Percentiles rank a stretch among this genome's conserved stretches.
Evolutionary conservation across 2,797 vertebrate species (phyloP).

Genomic region (Liasis olivaceus): DNA sequence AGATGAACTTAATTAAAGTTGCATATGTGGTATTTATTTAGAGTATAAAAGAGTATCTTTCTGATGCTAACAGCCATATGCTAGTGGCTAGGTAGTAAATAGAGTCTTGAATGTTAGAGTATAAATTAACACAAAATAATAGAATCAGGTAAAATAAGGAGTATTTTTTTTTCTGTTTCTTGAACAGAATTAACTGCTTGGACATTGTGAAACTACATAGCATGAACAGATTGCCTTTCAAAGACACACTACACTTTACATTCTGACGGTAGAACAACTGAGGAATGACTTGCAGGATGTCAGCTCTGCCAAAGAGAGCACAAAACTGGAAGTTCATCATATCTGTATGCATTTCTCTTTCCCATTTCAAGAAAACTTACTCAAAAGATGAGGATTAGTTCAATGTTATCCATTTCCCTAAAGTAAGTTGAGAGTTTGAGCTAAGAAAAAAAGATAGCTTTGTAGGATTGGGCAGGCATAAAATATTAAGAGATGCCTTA

Average conservation of each 20-base stretch:
- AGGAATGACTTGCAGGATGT: neutral
- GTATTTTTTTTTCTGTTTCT: constrained; percentile 23
- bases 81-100: constrained; percentile 52
- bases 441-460: neutral
- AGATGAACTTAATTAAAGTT: constrained; percentile 54
- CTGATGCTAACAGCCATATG: constrained; percentile 49
- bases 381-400: neutral
- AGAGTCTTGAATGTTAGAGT: constrained; percentile 51
- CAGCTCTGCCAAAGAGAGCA: neutral
- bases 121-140: constrained; percentile 60
- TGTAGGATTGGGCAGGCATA: no score
- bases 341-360: no score
- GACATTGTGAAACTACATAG: constrained; percentile 60
- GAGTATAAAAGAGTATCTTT: constrained; percentile 48
- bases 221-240: constrained; percentile 37
- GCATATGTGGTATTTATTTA: constrained; percentile 24
- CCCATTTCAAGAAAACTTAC: neutral
- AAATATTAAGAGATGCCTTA: neutral
- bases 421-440: neutral
- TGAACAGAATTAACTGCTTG: constrained; percentile 57
- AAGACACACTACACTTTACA: neutral
- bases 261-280: neutral
- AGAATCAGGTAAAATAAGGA: constrained; percentile 66
- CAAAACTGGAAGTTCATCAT: neutral
- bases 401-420: neutral